Evolutionary conservation across 2,888 invertebrate species (phyloP).

Genomic region (Ceriagrion tenellum): DNA sequence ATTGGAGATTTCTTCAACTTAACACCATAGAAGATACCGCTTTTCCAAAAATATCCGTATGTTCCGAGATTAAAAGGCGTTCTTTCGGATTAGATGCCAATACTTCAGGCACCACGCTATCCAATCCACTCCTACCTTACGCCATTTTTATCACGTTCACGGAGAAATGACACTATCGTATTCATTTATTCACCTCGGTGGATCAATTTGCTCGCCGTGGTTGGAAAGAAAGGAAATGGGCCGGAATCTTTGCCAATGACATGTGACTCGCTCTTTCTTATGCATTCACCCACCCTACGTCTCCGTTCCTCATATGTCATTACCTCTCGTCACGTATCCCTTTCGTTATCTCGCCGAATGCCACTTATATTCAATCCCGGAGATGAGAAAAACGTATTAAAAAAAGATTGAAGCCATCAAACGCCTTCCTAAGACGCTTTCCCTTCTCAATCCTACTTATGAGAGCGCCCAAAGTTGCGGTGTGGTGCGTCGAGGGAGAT

Average conservation of each 20-base stretch:
- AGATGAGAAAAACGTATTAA: background rate
- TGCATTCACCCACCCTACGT: background rate
- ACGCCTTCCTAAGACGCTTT: background rate
- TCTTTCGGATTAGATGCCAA: too few species aligned
- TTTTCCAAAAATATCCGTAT: too few species aligned
- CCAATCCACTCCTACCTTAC: background rate
- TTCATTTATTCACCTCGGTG: background rate
- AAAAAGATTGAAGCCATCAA: background rate
- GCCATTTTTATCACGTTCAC: background rate
- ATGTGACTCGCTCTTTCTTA: background rate
- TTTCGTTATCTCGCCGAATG: background rate
- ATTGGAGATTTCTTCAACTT: too few species aligned
- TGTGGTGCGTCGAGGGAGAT: background rate
- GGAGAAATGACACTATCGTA: background rate
- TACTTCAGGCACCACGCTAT: too few species aligned
- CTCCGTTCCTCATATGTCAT: background rate
- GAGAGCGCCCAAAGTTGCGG: background rate
- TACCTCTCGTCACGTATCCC: too few species aligned
- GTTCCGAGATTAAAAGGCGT: too few species aligned
- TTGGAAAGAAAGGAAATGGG: background rate
- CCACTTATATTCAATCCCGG: background rate
- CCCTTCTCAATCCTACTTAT: background rate
- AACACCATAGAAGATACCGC: too few species aligned
- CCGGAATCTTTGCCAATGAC: background rate
- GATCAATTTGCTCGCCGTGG: background rate